These are phyloP conservation scores for Drosophila tani DNA, from an alignment of 1,140 invertebrate genomes.

Conservation along the genomic window DNA sequence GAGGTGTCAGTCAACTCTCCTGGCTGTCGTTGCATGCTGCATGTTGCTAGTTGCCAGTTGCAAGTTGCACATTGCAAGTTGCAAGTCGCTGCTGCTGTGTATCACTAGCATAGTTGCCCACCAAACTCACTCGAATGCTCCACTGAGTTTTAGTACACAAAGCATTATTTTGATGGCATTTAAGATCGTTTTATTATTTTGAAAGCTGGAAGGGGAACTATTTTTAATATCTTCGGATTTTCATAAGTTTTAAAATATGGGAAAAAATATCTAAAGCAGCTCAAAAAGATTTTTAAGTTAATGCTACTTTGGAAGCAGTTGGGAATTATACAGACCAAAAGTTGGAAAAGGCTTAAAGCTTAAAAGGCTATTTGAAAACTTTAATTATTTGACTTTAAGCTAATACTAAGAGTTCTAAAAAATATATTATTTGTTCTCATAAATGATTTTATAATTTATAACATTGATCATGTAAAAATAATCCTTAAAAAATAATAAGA, in stretches of 20 bases:
- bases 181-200: background rate
- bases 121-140: constrained; percentile 79
- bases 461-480: background rate
- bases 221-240: background rate
- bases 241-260: too few species aligned
- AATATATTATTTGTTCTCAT: background rate
- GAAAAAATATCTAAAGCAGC: background rate
- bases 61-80: constrained; percentile 24
- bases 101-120: constrained; percentile 83
- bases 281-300: background rate
- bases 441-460: too few species aligned
- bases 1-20: constrained; percentile 77
- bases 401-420: background rate
- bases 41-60: constrained; percentile 34
- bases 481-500: background rate
- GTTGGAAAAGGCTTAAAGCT: accelerated
- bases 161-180: background rate
- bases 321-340: background rate
- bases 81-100: constrained; percentile 47
- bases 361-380: too few species aligned
- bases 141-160: constrained; percentile 51
- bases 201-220: background rate
- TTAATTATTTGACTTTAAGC: background rate
- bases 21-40: constrained; percentile 45
- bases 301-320: background rate